A percentile compares a stretch with the other conserved stretches of the same genome.
Conservation (phyloP, 2,888 invertebrate species). For the Anticlea derivata region DNA sequence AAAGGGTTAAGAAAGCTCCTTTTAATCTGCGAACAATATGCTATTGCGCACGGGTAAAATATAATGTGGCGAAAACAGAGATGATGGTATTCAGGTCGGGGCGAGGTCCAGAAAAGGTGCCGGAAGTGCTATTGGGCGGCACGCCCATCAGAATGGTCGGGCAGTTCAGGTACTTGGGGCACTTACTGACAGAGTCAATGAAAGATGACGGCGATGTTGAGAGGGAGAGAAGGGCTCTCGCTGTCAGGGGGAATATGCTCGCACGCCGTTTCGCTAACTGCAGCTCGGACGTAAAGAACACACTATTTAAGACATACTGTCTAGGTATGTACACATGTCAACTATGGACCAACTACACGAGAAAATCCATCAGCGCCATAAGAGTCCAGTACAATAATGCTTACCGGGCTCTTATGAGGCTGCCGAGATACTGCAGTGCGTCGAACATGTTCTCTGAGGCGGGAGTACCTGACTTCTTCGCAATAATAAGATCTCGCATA, state of each 20-base stretch:
- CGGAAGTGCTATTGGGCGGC: background rate
- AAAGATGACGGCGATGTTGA: no score
- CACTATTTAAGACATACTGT: background rate
- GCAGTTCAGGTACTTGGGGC: conserved; percentile 8
- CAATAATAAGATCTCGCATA: background rate
- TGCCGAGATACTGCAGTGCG: conserved; percentile 3
- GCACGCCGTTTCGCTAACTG: conserved; percentile 2
- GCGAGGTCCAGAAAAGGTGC: conserved; percentile 10
- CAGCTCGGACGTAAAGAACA: background rate
- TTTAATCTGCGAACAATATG: conserved; percentile 13
- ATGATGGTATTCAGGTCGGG: conserved; percentile 16
- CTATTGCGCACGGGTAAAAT: conserved; percentile 8
- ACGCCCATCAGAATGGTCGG: no score
- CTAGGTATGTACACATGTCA: background rate
- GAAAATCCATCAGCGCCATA: background rate
- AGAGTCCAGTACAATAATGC: background rate
- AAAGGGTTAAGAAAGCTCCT: conserved; percentile 11
- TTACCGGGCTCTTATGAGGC: background rate
- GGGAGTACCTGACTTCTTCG: background rate
- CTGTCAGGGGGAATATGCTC: conserved; percentile 15
- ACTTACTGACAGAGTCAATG: background rate
- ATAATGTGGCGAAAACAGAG: conserved; percentile 12
- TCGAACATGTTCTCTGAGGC: conserved; percentile 9
- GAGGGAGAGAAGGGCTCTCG: conserved; percentile 1
- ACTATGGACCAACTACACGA: background rate